Base-by-base conservation (phyloP, 2,888 invertebrate species). In the Tethea ocularis region DNA sequence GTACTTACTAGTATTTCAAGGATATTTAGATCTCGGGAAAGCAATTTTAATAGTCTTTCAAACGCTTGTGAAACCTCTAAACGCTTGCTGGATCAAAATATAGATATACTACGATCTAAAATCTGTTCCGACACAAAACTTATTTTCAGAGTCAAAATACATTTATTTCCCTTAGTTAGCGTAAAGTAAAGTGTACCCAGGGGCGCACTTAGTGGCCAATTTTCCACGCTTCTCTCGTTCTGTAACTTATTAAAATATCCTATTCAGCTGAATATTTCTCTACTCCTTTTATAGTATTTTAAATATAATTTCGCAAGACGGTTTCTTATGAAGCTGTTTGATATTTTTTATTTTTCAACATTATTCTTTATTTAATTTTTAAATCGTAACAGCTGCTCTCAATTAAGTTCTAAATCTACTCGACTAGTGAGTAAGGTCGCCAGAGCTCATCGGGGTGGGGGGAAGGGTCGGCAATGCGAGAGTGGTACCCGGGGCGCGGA, bases 81-180 rank as follows among this genome's bases (percentile, higher is more conserved):
- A 2, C 15, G 10, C 29, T 10, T 10, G 8, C 29, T 29, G 7
- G 26, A 26, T 26, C 26, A 26, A n/a, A 38, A 38, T 10, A n/a
- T 7, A 38, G 5, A 5, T 6, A n/a, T n/a, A 36, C 41, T 3
- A 0, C 8, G 13, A 20, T 20, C 20, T 20, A 46, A 17, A 10
- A 46, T 8, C 6, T 20, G 17, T 46, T 10, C 46, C 46, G 20
- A 10, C 20, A 1, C n/a, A 46, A 46, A 46, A 20, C 46, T 46
- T 46, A 46, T 46, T 46, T 41, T n/a, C 10, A 46, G 10, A 46
- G 41, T 46, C 20, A 46, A 46, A 46, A 46, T 46, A 46, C 41
- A 46, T 46, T 46, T 20, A 0, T n/a, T n/a, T n/a, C n/a, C 46
- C 46, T 46, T 46, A 46, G 20, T 46, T 20, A 46, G 17, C 46